These are phyloP conservation scores for Pseudochirops corinnae DNA, from an alignment of 2,797 vertebrate genomes.

Conservation along the genomic window DNA sequence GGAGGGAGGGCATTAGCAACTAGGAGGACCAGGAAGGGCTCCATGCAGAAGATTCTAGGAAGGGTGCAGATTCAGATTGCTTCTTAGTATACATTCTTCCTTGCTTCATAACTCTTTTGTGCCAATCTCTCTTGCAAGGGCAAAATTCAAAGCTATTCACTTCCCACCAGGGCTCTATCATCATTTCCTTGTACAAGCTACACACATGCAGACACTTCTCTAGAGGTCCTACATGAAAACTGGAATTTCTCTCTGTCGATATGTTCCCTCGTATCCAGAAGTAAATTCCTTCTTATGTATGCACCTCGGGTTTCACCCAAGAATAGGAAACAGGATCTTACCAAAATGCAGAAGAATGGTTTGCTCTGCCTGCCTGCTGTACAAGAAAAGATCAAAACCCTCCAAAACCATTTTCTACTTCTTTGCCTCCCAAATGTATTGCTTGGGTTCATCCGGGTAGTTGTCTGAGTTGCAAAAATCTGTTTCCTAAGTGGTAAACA, in stretches of 20 bases:
- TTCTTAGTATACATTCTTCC: background rate
- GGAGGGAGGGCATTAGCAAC: background rate
- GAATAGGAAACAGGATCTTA: background rate
- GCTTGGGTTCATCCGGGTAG: background rate
- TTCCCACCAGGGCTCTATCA: background rate
- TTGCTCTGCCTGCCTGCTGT: background rate
- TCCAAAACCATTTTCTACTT: slow-evolving; percentile 15
- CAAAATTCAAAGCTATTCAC: background rate
- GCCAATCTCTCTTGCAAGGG: background rate
- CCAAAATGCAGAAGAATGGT: background rate
- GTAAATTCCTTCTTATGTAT: background rate
- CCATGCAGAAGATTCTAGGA: background rate
- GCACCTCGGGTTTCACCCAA: background rate
- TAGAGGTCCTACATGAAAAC: background rate
- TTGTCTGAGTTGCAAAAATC: background rate
- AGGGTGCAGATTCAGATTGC: background rate
- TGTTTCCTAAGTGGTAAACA: background rate
- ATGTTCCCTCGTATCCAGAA: background rate
- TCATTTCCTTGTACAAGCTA: background rate
- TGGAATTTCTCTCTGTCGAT: background rate
- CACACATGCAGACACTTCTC: background rate
- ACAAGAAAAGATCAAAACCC: background rate
- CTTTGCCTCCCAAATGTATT: background rate
- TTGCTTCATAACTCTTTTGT: background rate
- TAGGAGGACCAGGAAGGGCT: background rate